Base-by-base conservation (phyloP, 1,140 invertebrate species). In the Chionoecetes opilio region DNA sequence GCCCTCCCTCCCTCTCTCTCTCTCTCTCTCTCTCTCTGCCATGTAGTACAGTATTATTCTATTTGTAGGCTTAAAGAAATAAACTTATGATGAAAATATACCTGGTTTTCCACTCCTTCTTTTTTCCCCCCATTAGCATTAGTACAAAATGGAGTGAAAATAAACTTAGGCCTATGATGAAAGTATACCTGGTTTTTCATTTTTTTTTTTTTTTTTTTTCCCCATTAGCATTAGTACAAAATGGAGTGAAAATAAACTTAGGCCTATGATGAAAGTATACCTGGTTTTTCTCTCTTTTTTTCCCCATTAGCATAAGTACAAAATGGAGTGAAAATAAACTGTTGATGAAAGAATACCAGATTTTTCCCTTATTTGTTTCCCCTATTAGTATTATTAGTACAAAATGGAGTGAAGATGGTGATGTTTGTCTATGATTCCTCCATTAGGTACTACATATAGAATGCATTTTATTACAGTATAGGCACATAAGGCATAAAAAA, bases 21-120 rank as follows among this genome's bases (percentile, higher is more conserved):
- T 26, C n/a, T 53, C 46, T 17, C 46, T 9, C 21, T 9, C 8
- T 3, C 63, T 26, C 63, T n/a, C 63, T n/a, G 63, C 63, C 63
- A 75, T 75, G 63, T 75, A 75, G 63, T 75, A 75, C 63, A 75
- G 63, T 75, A 75, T 75, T 75, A 75, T 26, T 75, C 63, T n/a
- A 75, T 8, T 75, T 75, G 63, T 75, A 75, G 63, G 1, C 6
- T n/a, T 75, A 75, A 75, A 8, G 11, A 75, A 75, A 75, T 75
- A 75, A 75, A 75, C 6, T n/a, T 75, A 75, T 75, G 63, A 75
- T 75, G 1, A n/a, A 75, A n/a, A 0, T 75, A 8, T 75, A 26
- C n/a, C 63, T n/a, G 21, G 21, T 75, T 53, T 53, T 5, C 14
- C 41, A 46, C 41, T 46, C n/a, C 63, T 75, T 75, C 6, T 21